Conservation (phyloP, 92 coral and sea anemone species). For the Epizoanthus ramosus region DNA sequence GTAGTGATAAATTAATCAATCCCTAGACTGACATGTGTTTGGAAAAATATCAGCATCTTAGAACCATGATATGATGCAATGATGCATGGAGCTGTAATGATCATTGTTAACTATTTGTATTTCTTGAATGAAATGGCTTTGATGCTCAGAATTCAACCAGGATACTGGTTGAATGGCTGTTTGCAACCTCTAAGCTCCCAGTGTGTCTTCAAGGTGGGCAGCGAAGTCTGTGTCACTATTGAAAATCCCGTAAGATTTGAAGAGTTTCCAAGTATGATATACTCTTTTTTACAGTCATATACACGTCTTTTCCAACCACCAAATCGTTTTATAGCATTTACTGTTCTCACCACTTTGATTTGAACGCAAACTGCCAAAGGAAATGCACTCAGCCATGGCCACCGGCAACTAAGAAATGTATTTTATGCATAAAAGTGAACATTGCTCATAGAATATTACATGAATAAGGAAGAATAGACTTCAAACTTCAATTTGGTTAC, state of each 20-base stretch:
- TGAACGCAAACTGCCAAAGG: neutral
- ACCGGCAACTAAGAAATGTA: neutral
- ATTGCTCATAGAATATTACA: neutral
- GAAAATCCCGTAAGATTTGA: constrained; percentile 7
- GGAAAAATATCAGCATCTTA: too few species aligned
- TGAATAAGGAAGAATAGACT: neutral
- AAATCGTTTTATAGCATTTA: neutral
- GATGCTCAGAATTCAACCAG: too few species aligned
- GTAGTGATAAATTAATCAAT: too few species aligned
- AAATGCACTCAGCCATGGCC: neutral
- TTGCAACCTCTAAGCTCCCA: too few species aligned
- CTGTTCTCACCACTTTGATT: neutral
- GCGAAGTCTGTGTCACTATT: neutral
- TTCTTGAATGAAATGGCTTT: too few species aligned
- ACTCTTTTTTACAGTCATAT: neutral
- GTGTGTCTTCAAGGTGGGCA: constrained; percentile 5
- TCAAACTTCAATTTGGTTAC: neutral
- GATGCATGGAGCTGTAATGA: too few species aligned
- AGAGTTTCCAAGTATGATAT: constrained; percentile 5
- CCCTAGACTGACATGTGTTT: too few species aligned
- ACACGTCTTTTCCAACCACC: neutral
- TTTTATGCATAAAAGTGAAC: neutral
- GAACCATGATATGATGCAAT: too few species aligned
- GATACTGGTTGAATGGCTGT: too few species aligned
- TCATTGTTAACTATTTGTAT: too few species aligned